Evolutionary conservation across 2,797 vertebrate species (phyloP), one percentile per base, ranked within the genome.

Genomic region (Odontamblyopus lacepedii): DNA sequence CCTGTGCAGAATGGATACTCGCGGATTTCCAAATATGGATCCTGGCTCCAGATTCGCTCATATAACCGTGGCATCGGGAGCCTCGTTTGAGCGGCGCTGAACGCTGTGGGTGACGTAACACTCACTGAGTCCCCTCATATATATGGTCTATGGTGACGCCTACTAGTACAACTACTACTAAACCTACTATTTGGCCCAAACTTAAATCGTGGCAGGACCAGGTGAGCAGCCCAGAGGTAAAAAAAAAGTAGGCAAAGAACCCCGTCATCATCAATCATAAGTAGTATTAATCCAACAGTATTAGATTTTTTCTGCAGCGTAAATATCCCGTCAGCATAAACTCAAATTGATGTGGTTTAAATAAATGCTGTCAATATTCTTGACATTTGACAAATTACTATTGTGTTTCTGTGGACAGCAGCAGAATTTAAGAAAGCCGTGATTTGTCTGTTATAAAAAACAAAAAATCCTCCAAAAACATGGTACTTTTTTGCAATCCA

Each of bases 381-480:
- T 44, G 69, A 59, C 29, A 35, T 23, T 7, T 72, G 9, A 44
- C 19, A 2, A 35, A 73, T n/a, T 4, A 9, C 35, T 26, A 30
- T 35, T 23, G 27, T 32, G 16, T 67, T 75, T 64, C 64, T 61
- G 15, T 15, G 44, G 60, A 48, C 18, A 50, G 62, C 32, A 2
- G 50, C 32, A 60, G 32, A 23, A 26, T 30, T 30, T 26, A 55
- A 63, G 23, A 66, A 65, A 13, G 29, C 32, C 57, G 51, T 11
- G 26, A 5, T 74, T 72, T 62, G 19, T 69, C 61, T 66, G 35
- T n/a, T 61, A 41, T n/a, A 0, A 19, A 56, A 0, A 19, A 56
- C 8, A 18, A 29, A 27, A 26, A 26, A 23, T 29, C 50, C 35
- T 67, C 69, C 76, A 2, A 61, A 50, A 80, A 83, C 67, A 67